Evolutionary conservation across 92 coral and sea anemone genomes (phyloP), one percentile per base, ranked within the genome.

Genomic region (Parazoanthus swiftii): DNA sequence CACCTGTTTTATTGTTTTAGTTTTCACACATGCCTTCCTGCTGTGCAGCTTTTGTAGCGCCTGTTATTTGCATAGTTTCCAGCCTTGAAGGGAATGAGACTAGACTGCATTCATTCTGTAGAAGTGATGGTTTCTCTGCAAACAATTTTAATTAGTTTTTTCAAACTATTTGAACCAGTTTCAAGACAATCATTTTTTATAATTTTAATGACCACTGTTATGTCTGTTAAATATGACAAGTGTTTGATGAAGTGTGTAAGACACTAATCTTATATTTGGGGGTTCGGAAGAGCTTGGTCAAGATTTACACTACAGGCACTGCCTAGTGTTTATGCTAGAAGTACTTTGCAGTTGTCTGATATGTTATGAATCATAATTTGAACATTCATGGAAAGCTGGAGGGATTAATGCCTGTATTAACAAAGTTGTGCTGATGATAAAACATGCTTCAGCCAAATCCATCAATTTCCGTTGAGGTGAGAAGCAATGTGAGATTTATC

Each of bases 381-480:
- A 44, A 38, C 15, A 51, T 71, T 44, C 39, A 11, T 50, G 29
- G 67, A 14, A 18, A 20, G 74, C 48, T 63, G 38, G 85, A 81
- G 35, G 48, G 26, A 29, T 48, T 1, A 44, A 3, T 82, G 11
- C n/a, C 16, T 48, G 13, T 25, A 25, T 21, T 15, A 48, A 4
- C 11, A 43, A 18, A 29, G 20, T 29, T 10, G 37, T 35, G 85
- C 6, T 43, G 35, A 13, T 33, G 72, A 15, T 42, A 35, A 56
- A 72, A 37, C 59, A 84, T 84, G 87, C 75, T 70, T 29, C 79
- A 59, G 74, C 42, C 37, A 59, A 58, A 51, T 50, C 79, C 87
- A 84, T 54, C 37, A 38, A 72, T 84, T 25, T 70, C 66, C 11
- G 56, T 84, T 25, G 87, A 84, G 87, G 87, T 84, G 78, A 84